A percentile compares a stretch with the other conserved stretches of the same genome.
Evolutionary conservation across 2,113 vertebrate species (phyloP).

Genomic region (Bufo bufo): DNA sequence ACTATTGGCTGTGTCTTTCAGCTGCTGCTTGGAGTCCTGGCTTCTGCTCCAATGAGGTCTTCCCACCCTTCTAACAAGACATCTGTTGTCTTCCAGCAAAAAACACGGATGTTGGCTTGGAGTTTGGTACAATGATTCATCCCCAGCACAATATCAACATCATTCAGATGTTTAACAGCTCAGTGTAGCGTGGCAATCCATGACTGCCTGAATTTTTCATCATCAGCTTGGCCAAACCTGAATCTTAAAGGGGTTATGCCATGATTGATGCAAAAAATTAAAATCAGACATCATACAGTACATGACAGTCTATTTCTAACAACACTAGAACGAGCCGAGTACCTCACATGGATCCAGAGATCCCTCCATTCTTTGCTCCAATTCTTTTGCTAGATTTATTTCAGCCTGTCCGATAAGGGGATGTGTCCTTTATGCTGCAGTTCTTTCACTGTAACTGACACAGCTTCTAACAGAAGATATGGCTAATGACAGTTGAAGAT

Average conservation of each 20-base stretch:
- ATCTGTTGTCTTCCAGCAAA: conserved; percentile 49
- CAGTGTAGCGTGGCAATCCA: neutral
- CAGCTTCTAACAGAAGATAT: no score
- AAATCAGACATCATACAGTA: no score
- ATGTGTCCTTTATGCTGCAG: no score
- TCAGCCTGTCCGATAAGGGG: no score
- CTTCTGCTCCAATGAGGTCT: conserved; percentile 18
- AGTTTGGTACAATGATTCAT: conserved; percentile 28
- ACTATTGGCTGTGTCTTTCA: neutral
- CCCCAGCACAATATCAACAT: conserved; percentile 35
- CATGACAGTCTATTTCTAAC: no score
- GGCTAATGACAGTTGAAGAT: no score
- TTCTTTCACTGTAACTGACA: no score
- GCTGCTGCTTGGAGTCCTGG: conserved; percentile 10
- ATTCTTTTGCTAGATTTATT: no score
- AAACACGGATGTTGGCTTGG: conserved; percentile 23
- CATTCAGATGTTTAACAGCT: conserved; percentile 17
- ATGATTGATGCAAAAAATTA: no score
- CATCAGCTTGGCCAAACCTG: neutral
- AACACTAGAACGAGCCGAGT: no score
- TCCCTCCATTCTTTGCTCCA: no score
- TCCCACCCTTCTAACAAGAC: neutral
- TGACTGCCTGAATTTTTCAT: conserved; percentile 9
- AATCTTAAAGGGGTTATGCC: neutral
- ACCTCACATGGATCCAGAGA: no score